A percentile compares a stretch with the other conserved stretches of the same genome.
phyloP scores from a whole-genome alignment of 1,140 invertebrate species.

The Adoxophyes honmai region DNA sequence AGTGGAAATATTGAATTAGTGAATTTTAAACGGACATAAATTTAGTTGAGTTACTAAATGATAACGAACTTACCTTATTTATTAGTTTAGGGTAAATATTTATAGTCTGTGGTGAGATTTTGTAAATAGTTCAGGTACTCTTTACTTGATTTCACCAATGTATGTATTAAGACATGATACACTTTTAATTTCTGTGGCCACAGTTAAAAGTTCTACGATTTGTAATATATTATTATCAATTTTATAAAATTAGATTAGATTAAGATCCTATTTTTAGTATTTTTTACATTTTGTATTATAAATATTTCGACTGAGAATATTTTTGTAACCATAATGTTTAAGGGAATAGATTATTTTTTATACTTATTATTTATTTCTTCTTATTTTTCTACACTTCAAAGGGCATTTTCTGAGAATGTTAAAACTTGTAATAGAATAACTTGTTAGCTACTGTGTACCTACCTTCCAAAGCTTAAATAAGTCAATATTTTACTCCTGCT shows the following conservation, averaged over 20 bases:
- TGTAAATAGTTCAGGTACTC: conserved; percentile 55
- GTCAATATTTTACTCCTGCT: background rate
- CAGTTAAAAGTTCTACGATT: conserved; percentile 29
- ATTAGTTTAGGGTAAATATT: conserved; percentile 22
- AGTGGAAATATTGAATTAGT: conserved; percentile 14
- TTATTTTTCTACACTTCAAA: conserved; percentile 16
- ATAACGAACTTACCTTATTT: conserved; percentile 21
- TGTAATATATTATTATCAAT: conserved; percentile 23
- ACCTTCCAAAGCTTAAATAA: conserved; percentile 4
- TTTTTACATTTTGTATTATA: conserved; percentile 45
- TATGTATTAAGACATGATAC: conserved; percentile 26
- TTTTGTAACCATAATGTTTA: conserved; percentile 22
- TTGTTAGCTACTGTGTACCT: conserved; percentile 7
- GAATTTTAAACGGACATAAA: conserved; percentile 26
- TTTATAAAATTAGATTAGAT: conserved; percentile 17
- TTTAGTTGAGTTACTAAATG: conserved; percentile 18
- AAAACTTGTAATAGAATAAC: background rate
- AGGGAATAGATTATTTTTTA: conserved; percentile 18
- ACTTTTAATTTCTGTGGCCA: conserved; percentile 48
- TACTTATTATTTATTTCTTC: conserved; percentile 22
- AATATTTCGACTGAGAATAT: conserved; percentile 40
- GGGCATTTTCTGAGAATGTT: conserved; percentile 11
- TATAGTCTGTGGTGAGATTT: conserved; percentile 44
- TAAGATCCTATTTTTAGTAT: conserved; percentile 22
- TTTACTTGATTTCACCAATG: conserved; percentile 61